Conservation (phyloP, 2,888 invertebrate genomes). For the Apotomis capreana region DNA sequence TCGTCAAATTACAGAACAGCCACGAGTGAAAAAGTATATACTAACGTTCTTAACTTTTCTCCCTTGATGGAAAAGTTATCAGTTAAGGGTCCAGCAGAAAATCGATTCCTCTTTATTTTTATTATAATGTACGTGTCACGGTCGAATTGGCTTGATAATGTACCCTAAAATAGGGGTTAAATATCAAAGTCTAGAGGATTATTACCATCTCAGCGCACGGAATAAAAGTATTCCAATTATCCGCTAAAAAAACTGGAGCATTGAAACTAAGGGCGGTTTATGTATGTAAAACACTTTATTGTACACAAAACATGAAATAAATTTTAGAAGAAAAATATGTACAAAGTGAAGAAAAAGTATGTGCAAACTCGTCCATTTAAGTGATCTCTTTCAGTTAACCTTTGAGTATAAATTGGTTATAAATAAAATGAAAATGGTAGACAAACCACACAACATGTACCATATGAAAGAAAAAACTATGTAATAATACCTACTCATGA, state of each 20-base stretch:
- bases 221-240: constrained; percentile 19
- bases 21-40: neutral
- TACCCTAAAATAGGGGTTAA: constrained; percentile 48
- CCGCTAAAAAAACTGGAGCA: constrained; percentile 5
- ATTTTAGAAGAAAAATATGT: too few species aligned
- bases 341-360: too few species aligned
- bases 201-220: constrained; percentile 2
- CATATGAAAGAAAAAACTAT: too few species aligned
- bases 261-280: neutral
- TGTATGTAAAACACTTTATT: constrained; percentile 1
- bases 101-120: neutral
- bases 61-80: neutral
- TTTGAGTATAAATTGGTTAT: too few species aligned
- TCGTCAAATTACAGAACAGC: neutral
- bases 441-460: too few species aligned
- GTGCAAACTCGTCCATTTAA: too few species aligned
- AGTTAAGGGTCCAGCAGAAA: neutral
- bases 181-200: constrained; percentile 43
- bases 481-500: too few species aligned
- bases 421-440: too few species aligned
- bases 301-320: too few species aligned
- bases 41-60: neutral
- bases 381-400: too few species aligned
- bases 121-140: constrained; percentile 33
- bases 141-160: constrained; percentile 47